Evolutionary conservation across 2,797 vertebrate genomes (phyloP).

Genomic region (Heterohyrax brucei): DNA sequence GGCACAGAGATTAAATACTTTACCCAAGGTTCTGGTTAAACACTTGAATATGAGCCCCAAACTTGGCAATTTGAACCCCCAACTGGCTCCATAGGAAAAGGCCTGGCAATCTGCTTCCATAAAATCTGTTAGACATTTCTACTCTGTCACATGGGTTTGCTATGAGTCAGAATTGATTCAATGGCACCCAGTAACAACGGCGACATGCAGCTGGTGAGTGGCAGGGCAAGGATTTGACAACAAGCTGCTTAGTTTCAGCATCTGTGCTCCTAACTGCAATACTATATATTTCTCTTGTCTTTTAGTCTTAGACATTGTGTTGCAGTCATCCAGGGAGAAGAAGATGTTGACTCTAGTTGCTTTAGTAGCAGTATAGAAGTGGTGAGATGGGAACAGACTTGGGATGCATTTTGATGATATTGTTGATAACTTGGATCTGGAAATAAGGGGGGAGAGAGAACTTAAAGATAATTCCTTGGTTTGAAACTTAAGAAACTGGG

Average conservation of each 20-base stretch:
- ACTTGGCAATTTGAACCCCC: neutral
- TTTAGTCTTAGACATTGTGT: neutral
- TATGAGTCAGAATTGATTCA: neutral
- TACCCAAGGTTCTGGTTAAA: neutral
- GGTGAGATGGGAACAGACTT: neutral
- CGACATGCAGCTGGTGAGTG: no score
- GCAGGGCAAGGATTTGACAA: neutral
- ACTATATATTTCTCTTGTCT: fast-evolving
- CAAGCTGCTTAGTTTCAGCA: no score
- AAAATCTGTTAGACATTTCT: neutral
- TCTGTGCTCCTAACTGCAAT: fast-evolving
- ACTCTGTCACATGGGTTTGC: neutral
- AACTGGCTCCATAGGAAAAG: neutral
- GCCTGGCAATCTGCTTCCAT: neutral
- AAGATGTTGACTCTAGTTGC: neutral
- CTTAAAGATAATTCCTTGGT: neutral
- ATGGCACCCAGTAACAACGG: neutral
- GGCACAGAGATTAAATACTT: neutral
- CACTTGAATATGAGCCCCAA: neutral
- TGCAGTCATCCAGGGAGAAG: neutral
- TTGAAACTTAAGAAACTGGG: neutral
- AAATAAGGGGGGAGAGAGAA: neutral
- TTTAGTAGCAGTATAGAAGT: no score
- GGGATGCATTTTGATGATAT: neutral
- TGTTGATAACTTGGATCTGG: neutral